Conservation (phyloP, 1,140 invertebrate species). For the Drosophila pruinosa region DNA sequence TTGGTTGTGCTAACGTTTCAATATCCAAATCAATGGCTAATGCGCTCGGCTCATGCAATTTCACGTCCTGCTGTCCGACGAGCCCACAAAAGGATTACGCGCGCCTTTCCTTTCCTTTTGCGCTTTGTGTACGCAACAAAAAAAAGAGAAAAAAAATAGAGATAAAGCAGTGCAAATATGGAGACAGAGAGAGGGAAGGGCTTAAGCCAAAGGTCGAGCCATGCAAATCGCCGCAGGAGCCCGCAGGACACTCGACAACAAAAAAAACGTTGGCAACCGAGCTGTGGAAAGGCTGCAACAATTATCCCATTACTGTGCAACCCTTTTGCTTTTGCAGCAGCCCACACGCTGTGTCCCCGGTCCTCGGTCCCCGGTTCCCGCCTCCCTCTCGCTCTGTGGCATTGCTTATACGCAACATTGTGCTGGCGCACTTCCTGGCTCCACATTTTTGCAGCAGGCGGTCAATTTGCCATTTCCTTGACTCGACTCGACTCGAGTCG, state of each 20-base stretch:
- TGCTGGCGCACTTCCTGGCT: conserved; percentile 52
- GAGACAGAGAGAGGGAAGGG: background rate
- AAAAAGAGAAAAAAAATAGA: background rate
- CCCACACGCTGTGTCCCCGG: conserved; percentile 48
- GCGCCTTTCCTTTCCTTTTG: conserved; percentile 24
- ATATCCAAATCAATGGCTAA: conserved; percentile 76
- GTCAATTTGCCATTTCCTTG: conserved; percentile 78
- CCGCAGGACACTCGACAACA: conserved; percentile 38
- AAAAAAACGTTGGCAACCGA: conserved; percentile 19
- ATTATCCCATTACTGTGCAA: conserved; percentile 73
- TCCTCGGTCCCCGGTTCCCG: too few relatives aligned
- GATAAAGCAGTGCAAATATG: background rate
- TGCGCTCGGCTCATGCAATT: conserved; percentile 72
- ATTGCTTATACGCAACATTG: conserved; percentile 64
- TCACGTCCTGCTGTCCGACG: conserved; percentile 55
- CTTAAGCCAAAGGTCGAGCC: conserved; percentile 40
- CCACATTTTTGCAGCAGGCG: conserved; percentile 61
- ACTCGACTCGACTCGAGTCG: too few relatives aligned
- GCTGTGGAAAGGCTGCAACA: conserved; percentile 58
- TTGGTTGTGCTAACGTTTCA: conserved; percentile 14
- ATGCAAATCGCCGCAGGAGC: conserved; percentile 47
- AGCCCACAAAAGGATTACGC: conserved; percentile 49
- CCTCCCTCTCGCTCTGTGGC: background rate
- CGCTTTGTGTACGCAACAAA: background rate
- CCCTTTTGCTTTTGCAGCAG: conserved; percentile 41